Evolutionary conservation across 2,888 invertebrate species (phyloP).

Genomic region (Archips xylosteana): DNA sequence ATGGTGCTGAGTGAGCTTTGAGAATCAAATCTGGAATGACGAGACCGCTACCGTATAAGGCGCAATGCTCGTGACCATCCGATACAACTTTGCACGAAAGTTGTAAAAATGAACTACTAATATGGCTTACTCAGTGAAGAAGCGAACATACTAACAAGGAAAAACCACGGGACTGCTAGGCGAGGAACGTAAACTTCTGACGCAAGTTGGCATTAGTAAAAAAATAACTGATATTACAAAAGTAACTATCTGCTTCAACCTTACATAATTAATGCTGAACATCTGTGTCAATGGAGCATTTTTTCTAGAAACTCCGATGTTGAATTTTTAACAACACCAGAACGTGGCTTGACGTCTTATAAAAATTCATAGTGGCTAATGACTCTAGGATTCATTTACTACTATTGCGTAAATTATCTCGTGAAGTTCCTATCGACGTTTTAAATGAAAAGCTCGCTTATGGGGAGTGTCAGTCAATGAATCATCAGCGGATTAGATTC

Average conservation of each 20-base stretch:
- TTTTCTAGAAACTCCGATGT: constrained; percentile 27
- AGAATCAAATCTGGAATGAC: constrained; percentile 54
- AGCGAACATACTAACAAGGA: constrained; percentile 31
- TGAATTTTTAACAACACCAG: constrained; percentile 5
- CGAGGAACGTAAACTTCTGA: constrained; percentile 47
- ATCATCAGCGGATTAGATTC: constrained; percentile 48
- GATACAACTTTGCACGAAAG: constrained; percentile 57
- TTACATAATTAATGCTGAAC: constrained; percentile 78
- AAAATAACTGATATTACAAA: constrained; percentile 62
- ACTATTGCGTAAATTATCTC: not conserved
- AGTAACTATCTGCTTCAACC: constrained; percentile 63
- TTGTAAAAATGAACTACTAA: constrained; percentile 54
- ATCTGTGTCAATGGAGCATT: constrained; percentile 76
- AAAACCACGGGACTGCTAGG: constrained; percentile 49
- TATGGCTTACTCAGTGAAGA: constrained; percentile 40
- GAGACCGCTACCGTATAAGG: constrained; percentile 65
- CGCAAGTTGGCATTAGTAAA: constrained; percentile 50
- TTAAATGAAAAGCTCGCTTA: constrained; percentile 1
- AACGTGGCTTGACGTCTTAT: constrained; percentile 17
- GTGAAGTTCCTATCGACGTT: not conserved
- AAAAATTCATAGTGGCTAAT: not conserved
- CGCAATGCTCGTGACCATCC: constrained; percentile 59
- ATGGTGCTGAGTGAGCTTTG: constrained; percentile 61
- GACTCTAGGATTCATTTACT: not conserved
- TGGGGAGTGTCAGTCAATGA: constrained; percentile 56